Conservation (phyloP, 2,888 invertebrate genomes). For the Ophion obscuratus region DNA sequence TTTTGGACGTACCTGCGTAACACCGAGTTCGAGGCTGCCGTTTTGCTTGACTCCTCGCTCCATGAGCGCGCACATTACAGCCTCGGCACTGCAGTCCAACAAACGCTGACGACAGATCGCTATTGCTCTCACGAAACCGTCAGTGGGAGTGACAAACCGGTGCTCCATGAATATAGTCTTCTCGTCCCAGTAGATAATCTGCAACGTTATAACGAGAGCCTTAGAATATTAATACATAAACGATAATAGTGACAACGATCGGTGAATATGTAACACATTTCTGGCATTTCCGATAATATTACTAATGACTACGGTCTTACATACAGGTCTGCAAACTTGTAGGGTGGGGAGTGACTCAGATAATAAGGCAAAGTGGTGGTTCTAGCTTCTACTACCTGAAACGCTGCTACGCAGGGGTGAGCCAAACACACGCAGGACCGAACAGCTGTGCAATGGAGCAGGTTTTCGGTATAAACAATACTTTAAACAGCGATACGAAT, state of each 20-base stretch:
- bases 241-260: not conserved
- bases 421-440: too few species aligned
- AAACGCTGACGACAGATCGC: constrained; percentile 83
- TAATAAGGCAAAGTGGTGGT: too few species aligned
- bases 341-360: too few species aligned
- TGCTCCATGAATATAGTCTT: constrained; percentile 94
- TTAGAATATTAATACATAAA: not conserved
- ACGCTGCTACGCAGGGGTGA: too few species aligned
- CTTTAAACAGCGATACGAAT: too few species aligned
- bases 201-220: constrained; percentile 70
- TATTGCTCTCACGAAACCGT: constrained; percentile 88
- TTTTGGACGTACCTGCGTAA: constrained; percentile 76
- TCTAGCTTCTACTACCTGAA: too few species aligned
- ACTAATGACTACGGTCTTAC: constrained; percentile 35
- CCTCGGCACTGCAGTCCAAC: constrained; percentile 84
- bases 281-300: constrained; percentile 21
- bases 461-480: too few species aligned
- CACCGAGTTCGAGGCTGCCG: constrained; percentile 78
- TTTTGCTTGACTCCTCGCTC: constrained; percentile 81
- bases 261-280: too few species aligned
- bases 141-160: constrained; percentile 89
- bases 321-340: too few species aligned
- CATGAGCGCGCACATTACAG: constrained; percentile 83
- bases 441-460: too few species aligned
- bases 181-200: constrained; percentile 95